A percentile compares a stretch with the other conserved stretches of the same genome.
These are phyloP conservation scores for Melospiza melodia DNA, from an alignment of 2,113 vertebrate species.

Conservation along the genomic window DNA sequence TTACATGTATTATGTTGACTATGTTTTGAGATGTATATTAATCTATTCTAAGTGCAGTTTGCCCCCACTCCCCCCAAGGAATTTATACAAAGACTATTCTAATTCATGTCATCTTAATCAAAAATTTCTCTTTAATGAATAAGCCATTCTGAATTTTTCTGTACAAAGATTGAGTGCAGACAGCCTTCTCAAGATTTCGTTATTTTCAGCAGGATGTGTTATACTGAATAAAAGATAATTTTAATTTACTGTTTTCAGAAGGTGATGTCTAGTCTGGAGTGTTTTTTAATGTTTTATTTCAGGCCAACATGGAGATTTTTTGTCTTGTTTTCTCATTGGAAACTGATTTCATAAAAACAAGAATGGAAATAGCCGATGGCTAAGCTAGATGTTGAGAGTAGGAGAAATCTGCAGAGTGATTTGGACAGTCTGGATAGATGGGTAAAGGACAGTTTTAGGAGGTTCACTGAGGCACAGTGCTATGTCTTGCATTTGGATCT, in stretches of 20 bases:
- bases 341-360: background rate
- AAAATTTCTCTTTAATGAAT: background rate
- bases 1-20: background rate
- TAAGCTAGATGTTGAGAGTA: background rate
- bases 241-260: background rate
- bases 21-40: background rate
- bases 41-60: background rate
- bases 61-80: fast-evolving
- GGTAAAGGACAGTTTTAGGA: background rate
- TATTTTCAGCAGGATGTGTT: background rate
- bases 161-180: background rate
- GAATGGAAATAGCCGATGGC: background rate
- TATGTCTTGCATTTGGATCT: background rate
- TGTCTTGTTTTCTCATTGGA: background rate
- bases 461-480: background rate
- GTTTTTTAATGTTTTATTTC: background rate
- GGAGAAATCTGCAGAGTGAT: background rate
- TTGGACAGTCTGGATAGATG: background rate
- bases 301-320: background rate
- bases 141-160: background rate
- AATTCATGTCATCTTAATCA: background rate
- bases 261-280: background rate
- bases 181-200: background rate
- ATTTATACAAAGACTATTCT: background rate
- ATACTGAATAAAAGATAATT: background rate